A percentile compares a stretch with the other conserved stretches of the same genome.
Conservation (phyloP, 1,140 invertebrate genomes). For the Samia ricini region DNA sequence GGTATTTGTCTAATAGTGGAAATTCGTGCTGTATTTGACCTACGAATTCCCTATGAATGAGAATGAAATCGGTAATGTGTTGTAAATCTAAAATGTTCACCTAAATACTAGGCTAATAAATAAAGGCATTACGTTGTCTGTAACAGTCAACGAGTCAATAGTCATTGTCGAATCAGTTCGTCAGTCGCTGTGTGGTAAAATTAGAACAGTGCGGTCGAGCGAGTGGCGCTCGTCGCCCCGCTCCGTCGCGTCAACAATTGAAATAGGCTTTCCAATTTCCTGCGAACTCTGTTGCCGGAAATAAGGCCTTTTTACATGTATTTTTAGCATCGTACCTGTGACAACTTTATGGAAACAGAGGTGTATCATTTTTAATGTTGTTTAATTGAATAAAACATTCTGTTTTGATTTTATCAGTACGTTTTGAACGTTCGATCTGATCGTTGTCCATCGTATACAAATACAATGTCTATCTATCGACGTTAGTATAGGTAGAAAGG, state of each 20-base stretch:
- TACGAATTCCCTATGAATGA: no score
- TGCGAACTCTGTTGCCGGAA: constrained; percentile 22
- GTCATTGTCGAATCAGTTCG: constrained; percentile 3
- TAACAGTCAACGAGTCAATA: not conserved
- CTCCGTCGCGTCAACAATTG: constrained; percentile 23
- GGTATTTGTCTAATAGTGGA: no score
- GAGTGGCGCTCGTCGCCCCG: constrained; percentile 10
- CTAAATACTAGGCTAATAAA: no score
- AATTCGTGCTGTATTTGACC: no score
- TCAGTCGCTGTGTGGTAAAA: constrained; percentile 11
- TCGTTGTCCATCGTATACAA: no score
- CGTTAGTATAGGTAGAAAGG: no score
- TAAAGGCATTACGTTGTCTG: not conserved
- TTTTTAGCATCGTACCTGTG: constrained; percentile 16
- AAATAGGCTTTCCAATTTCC: constrained; percentile 47
- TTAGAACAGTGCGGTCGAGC: constrained; percentile 16
- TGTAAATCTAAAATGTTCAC: no score
- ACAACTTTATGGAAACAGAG: not conserved
- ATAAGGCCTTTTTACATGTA: constrained; percentile 29
- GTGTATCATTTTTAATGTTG: constrained; percentile 1
- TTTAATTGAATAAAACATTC: not conserved
- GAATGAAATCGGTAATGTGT: no score
- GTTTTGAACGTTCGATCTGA: not conserved
- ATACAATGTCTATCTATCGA: no score
- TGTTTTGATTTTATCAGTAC: not conserved